Evolutionary conservation across 2,113 vertebrate genomes (phyloP).

Genomic region (Nothocercus nigrocapillus): DNA sequence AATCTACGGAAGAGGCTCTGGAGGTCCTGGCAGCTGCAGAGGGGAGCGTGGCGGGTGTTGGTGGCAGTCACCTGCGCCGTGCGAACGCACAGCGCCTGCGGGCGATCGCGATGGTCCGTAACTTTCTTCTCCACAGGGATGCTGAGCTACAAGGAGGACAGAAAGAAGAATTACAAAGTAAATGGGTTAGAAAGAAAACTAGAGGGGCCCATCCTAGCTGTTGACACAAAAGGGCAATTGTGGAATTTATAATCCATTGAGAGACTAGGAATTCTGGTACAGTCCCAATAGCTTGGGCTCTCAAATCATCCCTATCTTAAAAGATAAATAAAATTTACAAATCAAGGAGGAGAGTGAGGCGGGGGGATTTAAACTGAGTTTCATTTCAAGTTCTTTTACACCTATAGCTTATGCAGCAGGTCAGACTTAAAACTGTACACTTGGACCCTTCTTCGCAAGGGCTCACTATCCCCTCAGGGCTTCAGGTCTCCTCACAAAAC

Average conservation of each 20-base stretch:
- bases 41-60: conserved; percentile 89
- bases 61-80: conserved; percentile 80
- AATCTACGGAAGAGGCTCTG: conserved; percentile 83
- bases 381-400: neutral
- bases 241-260: neutral
- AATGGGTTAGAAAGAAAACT: neutral
- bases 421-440: neutral
- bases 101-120: conserved; percentile 86
- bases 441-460: neutral
- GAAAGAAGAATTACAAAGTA: neutral
- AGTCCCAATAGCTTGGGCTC: neutral
- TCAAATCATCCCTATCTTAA: neutral
- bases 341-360: neutral
- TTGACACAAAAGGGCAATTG: neutral
- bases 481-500: neutral
- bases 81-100: conserved; percentile 82
- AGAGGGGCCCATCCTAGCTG: neutral
- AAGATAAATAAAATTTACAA: neutral
- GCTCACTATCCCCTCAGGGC: neutral
- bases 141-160: conserved; percentile 76
- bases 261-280: neutral
- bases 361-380: neutral
- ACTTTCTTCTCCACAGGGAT: conserved; percentile 91
- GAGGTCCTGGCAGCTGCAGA: conserved; percentile 77
- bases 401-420: neutral